These are phyloP conservation scores for Cyclopterus lumpus DNA, from an alignment of 2,797 vertebrate genomes.

Conservation along the genomic window DNA sequence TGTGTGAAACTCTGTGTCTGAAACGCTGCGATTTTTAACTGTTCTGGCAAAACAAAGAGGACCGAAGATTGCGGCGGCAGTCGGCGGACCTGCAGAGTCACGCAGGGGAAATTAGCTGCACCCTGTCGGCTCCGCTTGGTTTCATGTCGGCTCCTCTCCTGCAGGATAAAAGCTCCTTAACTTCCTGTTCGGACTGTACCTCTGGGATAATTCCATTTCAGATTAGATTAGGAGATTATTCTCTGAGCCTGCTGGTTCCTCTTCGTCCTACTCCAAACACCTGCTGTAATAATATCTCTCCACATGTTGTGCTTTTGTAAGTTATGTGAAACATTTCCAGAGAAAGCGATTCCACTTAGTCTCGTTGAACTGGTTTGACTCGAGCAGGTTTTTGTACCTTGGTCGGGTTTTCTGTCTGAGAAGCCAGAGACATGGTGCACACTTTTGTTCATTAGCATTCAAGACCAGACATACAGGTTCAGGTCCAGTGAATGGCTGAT, in stretches of 20 bases:
- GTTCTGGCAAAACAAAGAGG: slow-evolving; percentile 10
- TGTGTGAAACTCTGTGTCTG: neutral
- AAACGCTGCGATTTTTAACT: slow-evolving; percentile 10
- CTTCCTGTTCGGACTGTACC: slow-evolving; percentile 40
- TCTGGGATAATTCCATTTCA: slow-evolving; percentile 57
- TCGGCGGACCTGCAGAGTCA: slow-evolving; percentile 39
- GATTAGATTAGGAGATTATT: slow-evolving; percentile 67
- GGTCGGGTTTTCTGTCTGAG: slow-evolving; percentile 38
- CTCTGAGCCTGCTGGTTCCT: slow-evolving; percentile 12
- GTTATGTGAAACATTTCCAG: neutral
- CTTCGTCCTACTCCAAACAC: neutral
- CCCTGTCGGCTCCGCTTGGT: slow-evolving; percentile 22
- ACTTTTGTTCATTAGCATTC: slow-evolving; percentile 49
- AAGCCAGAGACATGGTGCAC: slow-evolving; percentile 12
- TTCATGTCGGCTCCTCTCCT: slow-evolving; percentile 40
- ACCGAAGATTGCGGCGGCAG: slow-evolving; percentile 4
- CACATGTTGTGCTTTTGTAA: neutral
- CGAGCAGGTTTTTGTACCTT: slow-evolving; percentile 23
- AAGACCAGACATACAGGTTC: slow-evolving; percentile 66
- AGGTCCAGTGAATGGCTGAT: slow-evolving; percentile 21
- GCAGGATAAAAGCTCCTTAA: slow-evolving; percentile 58
- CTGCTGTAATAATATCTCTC: neutral
- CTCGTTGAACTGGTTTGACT: slow-evolving; percentile 45
- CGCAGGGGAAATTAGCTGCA: slow-evolving; percentile 39
- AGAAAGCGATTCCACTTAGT: neutral